Conservation (phyloP, 2,797 vertebrate genomes). For the Tympanoctomys barrerae region DNA sequence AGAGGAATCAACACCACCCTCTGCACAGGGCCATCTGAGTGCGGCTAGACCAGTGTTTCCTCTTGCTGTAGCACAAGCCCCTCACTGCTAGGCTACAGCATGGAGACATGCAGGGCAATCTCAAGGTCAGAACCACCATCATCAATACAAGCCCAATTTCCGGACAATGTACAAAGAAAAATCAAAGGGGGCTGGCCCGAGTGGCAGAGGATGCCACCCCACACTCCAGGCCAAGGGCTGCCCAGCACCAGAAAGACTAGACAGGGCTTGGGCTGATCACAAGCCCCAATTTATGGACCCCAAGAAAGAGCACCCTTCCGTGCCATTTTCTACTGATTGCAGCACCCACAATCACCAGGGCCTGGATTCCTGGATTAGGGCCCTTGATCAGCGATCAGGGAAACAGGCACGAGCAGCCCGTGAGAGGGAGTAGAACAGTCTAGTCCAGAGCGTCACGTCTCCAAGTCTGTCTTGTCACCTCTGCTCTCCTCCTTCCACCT, state of each 20-base stretch:
- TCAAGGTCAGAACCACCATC: background rate
- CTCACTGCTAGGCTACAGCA: background rate
- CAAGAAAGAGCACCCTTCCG: background rate
- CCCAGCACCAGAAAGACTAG: background rate
- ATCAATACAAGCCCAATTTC: slow-evolving; percentile 61
- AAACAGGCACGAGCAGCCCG: slow-evolving; percentile 68
- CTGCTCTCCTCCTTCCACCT: slow-evolving; percentile 22
- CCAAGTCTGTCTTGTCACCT: slow-evolving; percentile 61
- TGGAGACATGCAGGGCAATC: background rate
- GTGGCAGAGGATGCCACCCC: slow-evolving; percentile 25
- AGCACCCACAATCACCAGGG: background rate
- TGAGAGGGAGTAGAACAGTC: slow-evolving; percentile 72
- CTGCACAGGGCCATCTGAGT: background rate
- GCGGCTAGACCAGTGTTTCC: background rate
- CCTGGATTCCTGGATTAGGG: background rate
- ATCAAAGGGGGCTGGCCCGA: slow-evolving; percentile 52
- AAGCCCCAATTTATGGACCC: slow-evolving; percentile 15
- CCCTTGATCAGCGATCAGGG: slow-evolving; percentile 74
- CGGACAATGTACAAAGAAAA: slow-evolving; percentile 74
- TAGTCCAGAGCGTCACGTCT: slow-evolving; percentile 70
- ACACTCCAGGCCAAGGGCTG: background rate
- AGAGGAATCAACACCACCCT: background rate
- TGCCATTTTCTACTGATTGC: background rate
- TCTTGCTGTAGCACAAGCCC: background rate
- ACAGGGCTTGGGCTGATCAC: background rate